phyloP scores from a whole-genome alignment of 2,888 invertebrate species.

The Adelphocoris suturalis region DNA sequence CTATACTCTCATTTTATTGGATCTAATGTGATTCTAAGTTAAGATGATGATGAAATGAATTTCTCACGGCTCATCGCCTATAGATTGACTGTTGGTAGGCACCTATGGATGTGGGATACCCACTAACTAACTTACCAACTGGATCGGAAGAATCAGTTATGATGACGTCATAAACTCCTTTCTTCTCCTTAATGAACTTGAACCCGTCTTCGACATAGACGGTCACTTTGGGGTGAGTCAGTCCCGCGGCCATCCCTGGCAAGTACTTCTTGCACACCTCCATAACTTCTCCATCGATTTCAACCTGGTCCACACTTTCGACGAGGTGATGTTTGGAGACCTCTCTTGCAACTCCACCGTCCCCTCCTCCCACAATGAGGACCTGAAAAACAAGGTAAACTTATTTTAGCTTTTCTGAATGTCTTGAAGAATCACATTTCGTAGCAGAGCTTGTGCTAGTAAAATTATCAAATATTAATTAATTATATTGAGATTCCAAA shows the following conservation, averaged over 20 bases:
- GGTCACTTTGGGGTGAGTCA: constrained; percentile 89
- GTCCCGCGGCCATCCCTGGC: constrained; percentile 94
- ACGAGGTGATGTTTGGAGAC: constrained; percentile 95
- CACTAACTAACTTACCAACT: constrained; percentile 82
- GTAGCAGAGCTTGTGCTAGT: too few species aligned
- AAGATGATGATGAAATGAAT: too few species aligned
- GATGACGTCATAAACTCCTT: constrained; percentile 94
- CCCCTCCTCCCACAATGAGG: constrained; percentile 97
- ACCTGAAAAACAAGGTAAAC: constrained; percentile 80
- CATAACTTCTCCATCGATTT: constrained; percentile 96
- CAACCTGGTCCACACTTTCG: constrained; percentile 91
- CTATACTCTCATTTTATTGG: too few species aligned
- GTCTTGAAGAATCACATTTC: too few species aligned
- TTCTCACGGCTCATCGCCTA: too few species aligned
- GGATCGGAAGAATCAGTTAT: constrained; percentile 99
- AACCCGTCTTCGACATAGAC: constrained; percentile 96
- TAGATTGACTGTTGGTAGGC: too few species aligned
- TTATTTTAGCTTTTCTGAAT: too few species aligned
- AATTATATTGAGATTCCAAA: too few species aligned
- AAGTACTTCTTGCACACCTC: constrained; percentile 93
- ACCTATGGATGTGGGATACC: too few species aligned
- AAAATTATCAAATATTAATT: too few species aligned
- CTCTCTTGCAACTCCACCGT: constrained; percentile 98
- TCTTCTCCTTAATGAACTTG: constrained; percentile 93
- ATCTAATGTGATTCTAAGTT: too few species aligned